Percentiles rank a stretch among this genome's conserved stretches.
Evolutionary conservation across 2,888 invertebrate genomes (phyloP).

Genomic region (Lasioglossum malachurum): DNA sequence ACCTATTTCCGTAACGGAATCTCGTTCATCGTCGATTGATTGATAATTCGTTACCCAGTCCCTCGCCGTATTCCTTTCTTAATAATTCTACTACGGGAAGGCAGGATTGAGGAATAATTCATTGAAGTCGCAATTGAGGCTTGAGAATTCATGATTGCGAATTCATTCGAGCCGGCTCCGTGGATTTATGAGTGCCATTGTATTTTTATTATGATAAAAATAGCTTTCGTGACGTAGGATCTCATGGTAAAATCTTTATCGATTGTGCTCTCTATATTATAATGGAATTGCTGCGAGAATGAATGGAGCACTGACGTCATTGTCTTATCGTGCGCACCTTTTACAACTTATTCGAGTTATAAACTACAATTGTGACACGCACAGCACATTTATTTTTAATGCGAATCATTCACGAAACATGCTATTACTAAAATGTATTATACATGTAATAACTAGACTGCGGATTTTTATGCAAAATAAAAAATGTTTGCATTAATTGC

Average conservation of each 20-base stretch:
- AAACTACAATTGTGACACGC: neutral
- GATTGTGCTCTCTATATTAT: neutral
- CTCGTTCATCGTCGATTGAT: constrained; percentile 22
- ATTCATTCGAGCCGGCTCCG: neutral
- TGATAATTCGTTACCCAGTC: constrained; percentile 36
- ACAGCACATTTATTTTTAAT: neutral
- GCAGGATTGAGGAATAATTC: constrained; percentile 21
- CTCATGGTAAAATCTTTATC: neutral
- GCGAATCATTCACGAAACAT: neutral
- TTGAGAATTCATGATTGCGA: constrained; percentile 12
- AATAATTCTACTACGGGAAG: constrained; percentile 10
- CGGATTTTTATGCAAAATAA: too few relatives aligned
- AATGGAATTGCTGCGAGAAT: neutral
- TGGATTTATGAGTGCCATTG: neutral
- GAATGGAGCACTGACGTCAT: neutral
- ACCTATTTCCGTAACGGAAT: constrained; percentile 25
- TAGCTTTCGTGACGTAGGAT: neutral
- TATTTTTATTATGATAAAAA: neutral
- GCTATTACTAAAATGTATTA: neutral
- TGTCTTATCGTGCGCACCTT: neutral
- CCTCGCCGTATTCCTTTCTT: neutral
- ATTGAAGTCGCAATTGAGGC: constrained; percentile 2
- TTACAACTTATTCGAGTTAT: neutral
- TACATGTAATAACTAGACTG: too few relatives aligned
- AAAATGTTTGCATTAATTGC: too few relatives aligned